Evolutionary conservation across 2,113 vertebrate species (phyloP).

Genomic region (Hemiprocne comata): DNA sequence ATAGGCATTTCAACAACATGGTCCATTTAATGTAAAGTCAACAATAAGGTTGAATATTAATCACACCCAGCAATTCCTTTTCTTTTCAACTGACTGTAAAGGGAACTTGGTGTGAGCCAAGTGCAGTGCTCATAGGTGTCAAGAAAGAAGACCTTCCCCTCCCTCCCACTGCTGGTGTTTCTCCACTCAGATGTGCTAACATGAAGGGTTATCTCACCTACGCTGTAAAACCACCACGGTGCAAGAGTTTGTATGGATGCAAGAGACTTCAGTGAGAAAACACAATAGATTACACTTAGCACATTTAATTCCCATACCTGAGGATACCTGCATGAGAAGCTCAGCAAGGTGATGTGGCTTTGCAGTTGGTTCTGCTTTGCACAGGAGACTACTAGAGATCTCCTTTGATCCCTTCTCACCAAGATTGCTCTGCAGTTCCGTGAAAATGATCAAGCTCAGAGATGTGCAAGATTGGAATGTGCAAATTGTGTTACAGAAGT

Average conservation of each 20-base stretch:
- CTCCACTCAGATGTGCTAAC: not conserved
- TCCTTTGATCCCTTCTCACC: not conserved
- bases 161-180: not conserved
- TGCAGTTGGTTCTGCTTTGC: not conserved
- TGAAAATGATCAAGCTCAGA: not conserved
- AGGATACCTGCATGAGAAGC: not conserved
- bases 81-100: not conserved
- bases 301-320: not conserved
- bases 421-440: not conserved
- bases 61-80: not conserved
- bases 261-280: not conserved
- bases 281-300: not conserved
- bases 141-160: not conserved
- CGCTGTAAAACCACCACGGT: not conserved
- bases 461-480: not conserved
- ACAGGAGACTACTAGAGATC: not conserved
- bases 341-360: not conserved
- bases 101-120: not conserved
- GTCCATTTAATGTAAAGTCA: not conserved
- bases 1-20: not conserved
- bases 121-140: not conserved
- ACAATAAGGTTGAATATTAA: not conserved
- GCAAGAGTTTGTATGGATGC: not conserved
- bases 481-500: not conserved
- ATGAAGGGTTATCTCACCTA: not conserved